phyloP scores from a whole-genome alignment of 35 echinoderm and acorn worm species.

The Nesometra sesokonis region DNA sequence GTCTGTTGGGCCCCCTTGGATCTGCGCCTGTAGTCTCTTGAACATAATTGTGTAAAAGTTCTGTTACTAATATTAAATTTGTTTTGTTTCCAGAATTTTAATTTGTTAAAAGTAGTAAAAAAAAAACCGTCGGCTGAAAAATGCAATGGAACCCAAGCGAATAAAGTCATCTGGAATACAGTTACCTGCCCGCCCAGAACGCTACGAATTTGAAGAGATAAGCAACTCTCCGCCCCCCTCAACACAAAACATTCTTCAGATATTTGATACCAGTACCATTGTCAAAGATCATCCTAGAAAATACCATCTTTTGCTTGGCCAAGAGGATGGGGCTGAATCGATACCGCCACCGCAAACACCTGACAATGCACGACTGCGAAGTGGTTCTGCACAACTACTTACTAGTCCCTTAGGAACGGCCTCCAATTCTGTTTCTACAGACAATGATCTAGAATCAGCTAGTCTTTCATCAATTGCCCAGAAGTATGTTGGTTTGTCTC shows the following conservation, averaged over 20 bases:
- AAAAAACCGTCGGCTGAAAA: too few species aligned
- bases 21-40: too few species aligned
- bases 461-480: neutral
- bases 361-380: neutral
- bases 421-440: neutral
- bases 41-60: too few species aligned
- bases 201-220: neutral
- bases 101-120: too few species aligned
- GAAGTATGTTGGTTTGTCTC: neutral
- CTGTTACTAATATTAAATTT: too few species aligned
- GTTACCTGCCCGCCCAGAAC: neutral
- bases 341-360: neutral
- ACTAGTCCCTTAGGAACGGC: neutral
- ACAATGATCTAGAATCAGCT: neutral
- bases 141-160: neutral
- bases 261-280: neutral
- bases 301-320: neutral
- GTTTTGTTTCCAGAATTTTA: too few species aligned
- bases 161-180: neutral
- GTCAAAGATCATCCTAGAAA: neutral
- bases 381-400: neutral
- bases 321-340: neutral
- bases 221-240: neutral
- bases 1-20: too few species aligned
- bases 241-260: neutral